phyloP scores from a whole-genome alignment of 2,888 invertebrate species.

The Drepanosiphum platanoidis region DNA sequence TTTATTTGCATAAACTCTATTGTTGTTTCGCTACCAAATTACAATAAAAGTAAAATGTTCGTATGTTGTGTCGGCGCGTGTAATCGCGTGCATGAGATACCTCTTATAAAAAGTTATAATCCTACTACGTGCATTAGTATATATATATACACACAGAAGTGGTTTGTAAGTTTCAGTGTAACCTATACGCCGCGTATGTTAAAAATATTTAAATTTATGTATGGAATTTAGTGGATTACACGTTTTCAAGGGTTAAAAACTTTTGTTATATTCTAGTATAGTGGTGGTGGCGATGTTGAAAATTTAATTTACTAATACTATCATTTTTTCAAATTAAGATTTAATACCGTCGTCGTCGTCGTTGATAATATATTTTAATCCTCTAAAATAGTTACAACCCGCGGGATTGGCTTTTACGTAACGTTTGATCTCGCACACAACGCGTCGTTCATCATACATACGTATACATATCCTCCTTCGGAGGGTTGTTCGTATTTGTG shows the following conservation, averaged over 20 bases:
- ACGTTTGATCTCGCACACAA: not conserved
- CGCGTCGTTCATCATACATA: too few species aligned
- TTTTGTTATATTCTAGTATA: not conserved
- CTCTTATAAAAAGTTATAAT: conserved; percentile 49
- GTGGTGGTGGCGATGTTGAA: not conserved
- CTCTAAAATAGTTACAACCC: not conserved
- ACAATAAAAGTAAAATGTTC: conserved; percentile 41
- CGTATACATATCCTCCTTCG: too few species aligned
- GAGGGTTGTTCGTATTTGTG: too few species aligned
- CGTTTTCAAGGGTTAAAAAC: conserved; percentile 38
- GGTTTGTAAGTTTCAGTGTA: conserved; percentile 40
- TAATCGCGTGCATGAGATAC: not conserved
- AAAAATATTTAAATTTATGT: conserved; percentile 50
- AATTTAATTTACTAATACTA: conserved; percentile 34
- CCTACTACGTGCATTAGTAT: conserved; percentile 28
- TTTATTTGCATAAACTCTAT: not conserved
- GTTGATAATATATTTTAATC: conserved; percentile 16
- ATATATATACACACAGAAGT: conserved; percentile 16
- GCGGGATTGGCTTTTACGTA: not conserved
- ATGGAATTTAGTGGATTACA: conserved; percentile 44
- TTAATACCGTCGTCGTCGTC: not conserved
- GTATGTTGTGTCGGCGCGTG: not conserved
- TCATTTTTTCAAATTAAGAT: conserved; percentile 21
- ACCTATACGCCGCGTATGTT: conserved; percentile 2
- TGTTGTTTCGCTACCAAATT: conserved; percentile 42